phyloP scores from a whole-genome alignment of 2,797 vertebrate genomes.

The Thunnus albacares region DNA sequence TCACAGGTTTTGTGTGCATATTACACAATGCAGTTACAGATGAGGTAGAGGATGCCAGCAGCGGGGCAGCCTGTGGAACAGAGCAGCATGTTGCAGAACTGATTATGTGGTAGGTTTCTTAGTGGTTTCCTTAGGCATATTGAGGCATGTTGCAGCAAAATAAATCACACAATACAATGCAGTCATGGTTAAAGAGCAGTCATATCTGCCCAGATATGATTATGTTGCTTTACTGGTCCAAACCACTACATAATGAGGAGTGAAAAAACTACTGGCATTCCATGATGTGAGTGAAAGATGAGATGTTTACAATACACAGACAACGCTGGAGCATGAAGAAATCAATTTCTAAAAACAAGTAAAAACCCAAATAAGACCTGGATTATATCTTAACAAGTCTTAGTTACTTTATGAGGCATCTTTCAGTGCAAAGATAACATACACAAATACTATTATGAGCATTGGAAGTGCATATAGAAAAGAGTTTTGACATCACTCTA shows the following conservation, averaged over 20 bases:
- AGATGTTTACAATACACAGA: constrained; percentile 49
- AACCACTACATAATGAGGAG: constrained; percentile 63
- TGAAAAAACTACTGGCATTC: constrained; percentile 55
- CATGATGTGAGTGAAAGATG: constrained; percentile 37
- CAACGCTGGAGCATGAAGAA: constrained; percentile 30
- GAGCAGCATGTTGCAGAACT: constrained; percentile 44
- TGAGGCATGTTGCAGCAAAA: constrained; percentile 50
- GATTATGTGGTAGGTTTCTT: constrained; percentile 27
- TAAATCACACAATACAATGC: constrained; percentile 33
- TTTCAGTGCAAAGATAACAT: background rate
- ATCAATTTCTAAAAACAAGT: constrained; percentile 16
- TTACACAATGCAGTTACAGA: constrained; percentile 30
- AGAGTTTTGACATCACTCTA: background rate
- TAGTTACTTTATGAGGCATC: background rate
- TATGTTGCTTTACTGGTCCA: constrained; percentile 41
- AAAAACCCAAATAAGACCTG: constrained; percentile 8
- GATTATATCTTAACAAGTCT: constrained; percentile 13
- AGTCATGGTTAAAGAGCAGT: constrained; percentile 32
- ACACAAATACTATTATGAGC: background rate
- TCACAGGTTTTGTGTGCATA: constrained; percentile 31
- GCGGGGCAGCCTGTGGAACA: constrained; percentile 47
- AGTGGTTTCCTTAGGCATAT: constrained; percentile 55
- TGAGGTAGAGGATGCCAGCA: constrained; percentile 27
- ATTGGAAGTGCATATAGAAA: background rate
- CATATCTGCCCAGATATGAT: constrained; percentile 25